Conservation (phyloP, 1,140 invertebrate genomes). For the Drosophila sp. region DNA sequence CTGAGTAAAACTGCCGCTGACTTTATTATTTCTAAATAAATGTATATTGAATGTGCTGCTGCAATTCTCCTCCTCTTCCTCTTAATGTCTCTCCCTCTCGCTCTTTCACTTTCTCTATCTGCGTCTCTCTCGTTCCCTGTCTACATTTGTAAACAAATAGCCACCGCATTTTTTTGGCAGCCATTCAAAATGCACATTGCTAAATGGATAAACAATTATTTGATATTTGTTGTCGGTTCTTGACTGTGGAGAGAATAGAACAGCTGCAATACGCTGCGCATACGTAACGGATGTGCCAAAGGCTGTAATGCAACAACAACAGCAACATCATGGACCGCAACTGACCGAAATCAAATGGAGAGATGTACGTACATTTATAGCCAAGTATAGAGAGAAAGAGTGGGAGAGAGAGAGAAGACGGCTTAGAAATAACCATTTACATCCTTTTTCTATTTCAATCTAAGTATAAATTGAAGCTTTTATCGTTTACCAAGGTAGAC, state of each 20-base stretch:
- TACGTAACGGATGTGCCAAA: slow-evolving; percentile 44
- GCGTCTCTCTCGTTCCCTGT: background rate
- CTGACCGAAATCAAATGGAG: slow-evolving; percentile 1
- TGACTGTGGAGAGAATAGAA: slow-evolving; percentile 4
- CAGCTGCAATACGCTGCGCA: slow-evolving; percentile 49
- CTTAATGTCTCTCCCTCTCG: background rate
- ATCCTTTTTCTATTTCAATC: slow-evolving; percentile 13
- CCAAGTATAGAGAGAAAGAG: no score
- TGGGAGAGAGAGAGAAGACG: background rate
- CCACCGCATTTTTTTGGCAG: slow-evolving; percentile 53
- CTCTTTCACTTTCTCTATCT: background rate
- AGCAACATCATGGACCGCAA: background rate
- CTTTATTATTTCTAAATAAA: background rate
- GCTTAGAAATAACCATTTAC: slow-evolving; percentile 9
- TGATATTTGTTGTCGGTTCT: slow-evolving; percentile 57
- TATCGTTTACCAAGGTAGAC: slow-evolving; percentile 1
- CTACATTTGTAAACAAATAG: slow-evolving; percentile 44
- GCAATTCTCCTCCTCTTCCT: background rate
- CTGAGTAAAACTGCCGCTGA: background rate
- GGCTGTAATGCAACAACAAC: slow-evolving; percentile 13
- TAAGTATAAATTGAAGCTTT: slow-evolving; percentile 26
- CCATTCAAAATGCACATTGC: slow-evolving; percentile 54
- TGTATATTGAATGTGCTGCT: background rate
- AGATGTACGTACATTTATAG: slow-evolving; percentile 15
- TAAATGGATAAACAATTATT: slow-evolving; percentile 67